Evolutionary conservation across 2,113 vertebrate species (phyloP).

Genomic region (Microcebus murinus): DNA sequence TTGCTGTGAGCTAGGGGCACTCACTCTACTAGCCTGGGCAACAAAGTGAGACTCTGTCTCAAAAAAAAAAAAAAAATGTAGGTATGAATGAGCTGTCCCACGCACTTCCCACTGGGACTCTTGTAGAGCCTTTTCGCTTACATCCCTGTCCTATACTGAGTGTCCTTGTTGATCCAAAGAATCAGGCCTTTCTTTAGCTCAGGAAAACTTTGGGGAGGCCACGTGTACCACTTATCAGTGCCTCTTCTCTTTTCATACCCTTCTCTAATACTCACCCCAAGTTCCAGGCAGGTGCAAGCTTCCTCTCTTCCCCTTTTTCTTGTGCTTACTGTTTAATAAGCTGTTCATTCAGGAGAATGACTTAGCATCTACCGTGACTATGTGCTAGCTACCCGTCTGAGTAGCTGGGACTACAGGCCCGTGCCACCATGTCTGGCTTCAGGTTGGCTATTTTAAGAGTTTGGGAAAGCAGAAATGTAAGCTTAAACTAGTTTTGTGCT

Average conservation of each 20-base stretch:
- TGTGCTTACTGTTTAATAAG: neutral
- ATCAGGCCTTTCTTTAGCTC: neutral
- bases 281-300: neutral
- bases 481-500: neutral
- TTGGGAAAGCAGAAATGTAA: neutral
- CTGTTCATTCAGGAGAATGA: neutral
- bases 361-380: neutral
- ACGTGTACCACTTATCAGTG: neutral
- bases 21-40: too few relatives aligned
- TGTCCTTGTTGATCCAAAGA: neutral
- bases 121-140: neutral
- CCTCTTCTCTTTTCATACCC: neutral
- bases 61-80: neutral
- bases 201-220: neutral
- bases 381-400: neutral
- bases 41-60: too few relatives aligned
- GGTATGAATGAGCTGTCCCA: neutral
- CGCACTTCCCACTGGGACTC: neutral
- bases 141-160: neutral
- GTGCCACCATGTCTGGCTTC: neutral
- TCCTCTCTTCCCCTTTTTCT: neutral
- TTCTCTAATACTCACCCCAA: neutral
- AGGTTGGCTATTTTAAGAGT: conserved; percentile 2
- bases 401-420: too few relatives aligned
- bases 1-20: too few relatives aligned